Percentiles rank a stretch among this genome's conserved stretches.
Conservation (phyloP, 2,113 vertebrate genomes). For the Misgurnus mizolepis region DNA sequence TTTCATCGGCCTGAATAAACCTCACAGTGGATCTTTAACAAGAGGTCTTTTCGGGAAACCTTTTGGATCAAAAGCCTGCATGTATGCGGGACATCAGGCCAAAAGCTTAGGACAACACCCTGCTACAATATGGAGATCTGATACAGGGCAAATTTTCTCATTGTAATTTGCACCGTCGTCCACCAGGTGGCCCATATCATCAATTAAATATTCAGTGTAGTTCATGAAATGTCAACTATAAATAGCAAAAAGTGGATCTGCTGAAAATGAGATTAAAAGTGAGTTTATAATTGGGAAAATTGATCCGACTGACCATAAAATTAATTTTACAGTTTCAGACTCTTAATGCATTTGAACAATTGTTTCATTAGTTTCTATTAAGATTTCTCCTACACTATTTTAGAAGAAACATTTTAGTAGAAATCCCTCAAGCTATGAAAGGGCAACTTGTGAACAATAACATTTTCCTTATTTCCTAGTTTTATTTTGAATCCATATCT, state of each 20-base stretch:
- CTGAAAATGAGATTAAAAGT: conserved; percentile 22
- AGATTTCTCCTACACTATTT: too few species aligned
- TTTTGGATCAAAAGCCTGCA: not conserved
- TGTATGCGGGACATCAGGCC: not conserved
- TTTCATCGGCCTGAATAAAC: not conserved
- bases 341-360: not conserved
- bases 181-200: conserved; percentile 46
- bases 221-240: conserved; percentile 11
- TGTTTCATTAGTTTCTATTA: too few species aligned
- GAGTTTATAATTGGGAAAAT: conserved; percentile 20
- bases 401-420: too few species aligned
- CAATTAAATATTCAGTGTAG: not conserved
- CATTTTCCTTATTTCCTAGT: too few species aligned
- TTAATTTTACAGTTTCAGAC: not conserved
- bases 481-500: too few species aligned
- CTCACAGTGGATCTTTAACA: not conserved
- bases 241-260: not conserved
- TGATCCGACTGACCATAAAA: conserved; percentile 11
- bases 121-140: not conserved
- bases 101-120: conserved; percentile 21
- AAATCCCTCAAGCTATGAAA: too few species aligned
- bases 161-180: not conserved
- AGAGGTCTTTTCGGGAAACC: not conserved
- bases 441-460: too few species aligned
- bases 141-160: not conserved